Conservation (phyloP, 2,113 vertebrate genomes). For the Chaenogobius annularis region DNA sequence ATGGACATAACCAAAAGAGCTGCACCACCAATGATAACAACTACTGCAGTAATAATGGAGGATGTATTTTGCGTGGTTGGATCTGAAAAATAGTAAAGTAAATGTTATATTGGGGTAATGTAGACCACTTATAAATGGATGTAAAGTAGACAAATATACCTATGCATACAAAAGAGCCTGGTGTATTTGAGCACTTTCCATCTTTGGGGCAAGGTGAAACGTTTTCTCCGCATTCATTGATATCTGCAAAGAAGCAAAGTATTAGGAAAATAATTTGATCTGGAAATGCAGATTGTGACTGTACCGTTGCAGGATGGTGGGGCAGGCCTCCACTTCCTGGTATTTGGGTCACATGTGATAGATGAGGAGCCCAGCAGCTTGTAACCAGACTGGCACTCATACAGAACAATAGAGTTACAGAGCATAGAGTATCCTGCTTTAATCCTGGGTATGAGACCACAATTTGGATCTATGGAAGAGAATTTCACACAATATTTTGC, state of each 20-base stretch:
- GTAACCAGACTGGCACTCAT: slow-evolving; percentile 75
- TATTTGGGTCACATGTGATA: slow-evolving; percentile 70
- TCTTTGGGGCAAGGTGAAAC: slow-evolving; percentile 60
- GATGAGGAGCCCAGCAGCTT: slow-evolving; percentile 68
- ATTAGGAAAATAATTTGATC: background rate
- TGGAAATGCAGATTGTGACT: background rate
- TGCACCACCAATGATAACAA: slow-evolving; percentile 58
- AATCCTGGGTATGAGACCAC: slow-evolving; percentile 72
- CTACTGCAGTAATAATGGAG: slow-evolving; percentile 63
- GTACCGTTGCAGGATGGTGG: slow-evolving; percentile 77
- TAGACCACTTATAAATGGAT: background rate
- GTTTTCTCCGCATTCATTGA: slow-evolving; percentile 72
- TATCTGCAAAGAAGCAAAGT: slow-evolving; percentile 56
- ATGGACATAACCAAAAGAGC: slow-evolving; percentile 54
- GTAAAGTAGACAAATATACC: slow-evolving; percentile 47
- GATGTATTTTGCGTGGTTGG: slow-evolving; percentile 41
- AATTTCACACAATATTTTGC: background rate
- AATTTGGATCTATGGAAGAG: slow-evolving; percentile 66
- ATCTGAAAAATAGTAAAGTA: slow-evolving; percentile 53
- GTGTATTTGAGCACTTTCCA: slow-evolving; percentile 69
- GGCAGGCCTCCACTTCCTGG: slow-evolving; percentile 66
- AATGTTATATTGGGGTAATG: background rate
- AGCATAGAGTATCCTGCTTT: slow-evolving; percentile 71
- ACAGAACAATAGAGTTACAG: slow-evolving; percentile 69
- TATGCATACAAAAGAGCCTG: slow-evolving; percentile 74